phyloP scores from a whole-genome alignment of 1,140 invertebrate species.

The Ctenoplectra terminalis region DNA sequence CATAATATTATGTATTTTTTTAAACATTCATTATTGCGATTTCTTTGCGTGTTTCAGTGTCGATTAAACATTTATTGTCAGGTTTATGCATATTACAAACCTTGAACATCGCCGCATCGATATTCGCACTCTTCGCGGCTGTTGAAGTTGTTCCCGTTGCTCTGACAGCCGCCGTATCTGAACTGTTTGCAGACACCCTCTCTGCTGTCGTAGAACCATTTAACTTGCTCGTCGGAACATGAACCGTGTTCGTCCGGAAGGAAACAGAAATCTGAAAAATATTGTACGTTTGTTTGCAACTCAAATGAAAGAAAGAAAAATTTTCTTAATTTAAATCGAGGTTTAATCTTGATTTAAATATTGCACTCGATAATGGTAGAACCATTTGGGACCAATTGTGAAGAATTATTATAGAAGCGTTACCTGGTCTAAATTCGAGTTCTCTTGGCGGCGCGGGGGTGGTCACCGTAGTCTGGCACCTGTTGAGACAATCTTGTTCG shows the following conservation, averaged over 20 bases:
- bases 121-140: constrained; percentile 90
- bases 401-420: too few species aligned
- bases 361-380: too few species aligned
- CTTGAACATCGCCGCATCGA: constrained; percentile 88
- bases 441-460: constrained; percentile 67
- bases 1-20: too few species aligned
- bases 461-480: constrained; percentile 83
- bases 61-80: too few species aligned
- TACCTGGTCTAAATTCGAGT: constrained; percentile 76
- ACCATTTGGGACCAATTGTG: too few species aligned
- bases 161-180: constrained; percentile 91
- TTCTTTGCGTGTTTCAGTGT: too few species aligned
- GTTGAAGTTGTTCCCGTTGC: constrained; percentile 94
- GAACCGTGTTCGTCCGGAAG: constrained; percentile 87
- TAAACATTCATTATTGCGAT: too few species aligned
- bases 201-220: constrained; percentile 91
- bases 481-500: constrained; percentile 86
- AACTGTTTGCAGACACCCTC: constrained; percentile 93
- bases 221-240: constrained; percentile 85
- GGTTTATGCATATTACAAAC: constrained; percentile 72
- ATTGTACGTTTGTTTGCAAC: not conserved
- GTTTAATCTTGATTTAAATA: too few species aligned
- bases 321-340: too few species aligned
- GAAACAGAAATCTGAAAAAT: constrained; percentile 88
- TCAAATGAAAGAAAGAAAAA: too few species aligned